phyloP scores from a whole-genome alignment of 2,113 vertebrate species.

The Micronycteris hirsuta region DNA sequence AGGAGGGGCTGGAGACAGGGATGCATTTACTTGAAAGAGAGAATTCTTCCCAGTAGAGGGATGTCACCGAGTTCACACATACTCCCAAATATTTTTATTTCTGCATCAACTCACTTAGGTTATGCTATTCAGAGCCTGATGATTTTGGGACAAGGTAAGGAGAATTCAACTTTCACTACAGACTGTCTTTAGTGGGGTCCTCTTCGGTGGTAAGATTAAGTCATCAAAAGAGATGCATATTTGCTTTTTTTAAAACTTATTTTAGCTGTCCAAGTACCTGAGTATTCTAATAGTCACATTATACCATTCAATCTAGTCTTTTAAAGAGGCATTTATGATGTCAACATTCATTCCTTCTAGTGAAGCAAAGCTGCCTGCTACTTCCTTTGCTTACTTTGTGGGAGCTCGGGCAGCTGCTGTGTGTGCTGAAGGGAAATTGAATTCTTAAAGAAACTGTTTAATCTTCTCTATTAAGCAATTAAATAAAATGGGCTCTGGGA shows the following conservation, averaged over 20 bases:
- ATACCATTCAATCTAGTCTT: conserved; percentile 14
- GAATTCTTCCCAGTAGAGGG: not conserved
- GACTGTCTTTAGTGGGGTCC: not conserved
- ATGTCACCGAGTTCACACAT: not conserved
- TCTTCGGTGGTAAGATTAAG: not conserved
- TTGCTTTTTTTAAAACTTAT: not conserved
- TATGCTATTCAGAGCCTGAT: not conserved
- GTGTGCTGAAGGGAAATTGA: conserved; percentile 60
- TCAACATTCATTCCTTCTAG: conserved; percentile 42
- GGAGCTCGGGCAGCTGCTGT: conserved; percentile 57
- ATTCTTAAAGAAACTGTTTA: conserved; percentile 66
- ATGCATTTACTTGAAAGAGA: not conserved
- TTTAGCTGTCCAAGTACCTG: not conserved
- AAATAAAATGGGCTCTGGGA: conserved; percentile 49
- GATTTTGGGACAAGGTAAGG: not conserved
- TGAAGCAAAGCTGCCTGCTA: conserved; percentile 47
- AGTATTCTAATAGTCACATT: not conserved
- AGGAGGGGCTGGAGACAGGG: not conserved
- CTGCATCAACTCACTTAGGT: not conserved
- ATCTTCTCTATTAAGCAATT: conserved; percentile 66
- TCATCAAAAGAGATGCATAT: not conserved
- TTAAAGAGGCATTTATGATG: conserved; percentile 54
- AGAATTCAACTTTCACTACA: not conserved
- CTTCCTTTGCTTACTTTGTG: conserved; percentile 51
- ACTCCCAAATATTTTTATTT: not conserved